Evolutionary conservation across 1,140 invertebrate species (phyloP).

Genomic region (Phymastichus coffea): DNA sequence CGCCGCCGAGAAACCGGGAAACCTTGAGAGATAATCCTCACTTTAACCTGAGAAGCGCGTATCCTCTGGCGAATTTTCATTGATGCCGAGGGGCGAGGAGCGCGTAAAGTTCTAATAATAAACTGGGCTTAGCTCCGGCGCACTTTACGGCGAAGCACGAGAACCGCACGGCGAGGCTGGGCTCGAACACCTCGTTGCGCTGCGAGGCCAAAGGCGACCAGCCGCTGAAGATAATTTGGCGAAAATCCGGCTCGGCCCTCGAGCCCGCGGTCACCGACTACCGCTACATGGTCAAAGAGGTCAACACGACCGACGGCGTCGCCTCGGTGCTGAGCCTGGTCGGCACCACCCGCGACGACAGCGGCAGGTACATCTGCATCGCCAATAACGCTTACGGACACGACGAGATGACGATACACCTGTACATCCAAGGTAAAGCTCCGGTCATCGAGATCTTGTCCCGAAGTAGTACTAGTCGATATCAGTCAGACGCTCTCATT

Average conservation of each 20-base stretch:
- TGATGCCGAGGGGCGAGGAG: too few species aligned
- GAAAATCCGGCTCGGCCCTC: slow-evolving; percentile 51
- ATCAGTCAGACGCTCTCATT: not conserved
- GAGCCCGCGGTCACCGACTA: slow-evolving; percentile 51
- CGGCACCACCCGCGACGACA: slow-evolving; percentile 82
- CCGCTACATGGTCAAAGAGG: slow-evolving; percentile 51
- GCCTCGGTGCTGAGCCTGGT: slow-evolving; percentile 81
- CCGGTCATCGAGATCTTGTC: too few species aligned
- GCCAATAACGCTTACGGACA: slow-evolving; percentile 87
- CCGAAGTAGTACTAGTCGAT: too few species aligned
- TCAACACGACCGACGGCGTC: slow-evolving; percentile 63
- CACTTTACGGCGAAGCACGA: slow-evolving; percentile 70
- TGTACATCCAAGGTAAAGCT: slow-evolving; percentile 84
- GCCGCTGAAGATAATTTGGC: slow-evolving; percentile 84
- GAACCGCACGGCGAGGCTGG: slow-evolving; percentile 61
- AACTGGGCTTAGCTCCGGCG: slow-evolving; percentile 86
- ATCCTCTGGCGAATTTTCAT: too few species aligned
- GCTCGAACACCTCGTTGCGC: slow-evolving; percentile 75
- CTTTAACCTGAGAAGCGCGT: too few species aligned
- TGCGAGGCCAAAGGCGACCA: slow-evolving; percentile 88
- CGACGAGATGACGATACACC: slow-evolving; percentile 87
- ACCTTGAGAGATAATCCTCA: too few species aligned
- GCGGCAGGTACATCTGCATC: slow-evolving; percentile 83
- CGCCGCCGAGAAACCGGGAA: too few species aligned
- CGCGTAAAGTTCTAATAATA: too few species aligned